Conservation (phyloP, 2,113 vertebrate species). For the Butastur rufipennis region DNA sequence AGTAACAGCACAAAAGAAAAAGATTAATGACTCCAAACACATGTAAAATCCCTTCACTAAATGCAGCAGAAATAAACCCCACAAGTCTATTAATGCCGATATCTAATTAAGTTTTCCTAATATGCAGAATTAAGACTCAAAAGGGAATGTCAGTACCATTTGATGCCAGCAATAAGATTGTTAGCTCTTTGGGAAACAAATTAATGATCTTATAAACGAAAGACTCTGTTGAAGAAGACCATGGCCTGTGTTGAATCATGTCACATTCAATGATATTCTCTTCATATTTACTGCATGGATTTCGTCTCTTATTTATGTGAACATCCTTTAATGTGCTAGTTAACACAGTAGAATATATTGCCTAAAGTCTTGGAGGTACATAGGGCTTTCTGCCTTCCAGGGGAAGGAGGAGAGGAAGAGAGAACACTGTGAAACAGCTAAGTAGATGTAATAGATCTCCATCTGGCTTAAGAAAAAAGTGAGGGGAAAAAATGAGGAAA, state of each 20-base stretch:
- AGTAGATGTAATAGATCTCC: background rate
- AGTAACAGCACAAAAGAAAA: background rate
- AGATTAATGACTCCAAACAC: background rate
- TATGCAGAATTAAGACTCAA: background rate
- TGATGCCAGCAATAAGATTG: background rate
- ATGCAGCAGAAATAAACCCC: background rate
- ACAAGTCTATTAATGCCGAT: background rate
- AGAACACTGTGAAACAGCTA: background rate
- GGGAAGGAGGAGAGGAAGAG: background rate
- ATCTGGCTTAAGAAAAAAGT: background rate
- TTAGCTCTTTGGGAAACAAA: background rate
- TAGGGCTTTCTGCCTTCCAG: background rate
- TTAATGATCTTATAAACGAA: background rate
- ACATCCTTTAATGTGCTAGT: background rate
- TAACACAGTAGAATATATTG: background rate
- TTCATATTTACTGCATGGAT: background rate
- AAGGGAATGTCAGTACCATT: background rate
- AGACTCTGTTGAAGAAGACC: background rate
- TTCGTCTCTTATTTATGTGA: background rate
- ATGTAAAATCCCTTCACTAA: background rate
- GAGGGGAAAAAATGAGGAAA: background rate
- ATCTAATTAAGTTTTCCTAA: background rate
- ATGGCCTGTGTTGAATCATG: background rate
- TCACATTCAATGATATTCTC: background rate
- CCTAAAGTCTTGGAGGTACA: background rate